Evolutionary conservation across 2,797 vertebrate genomes (phyloP).

Genomic region (Neosilurus hyrtlii): DNA sequence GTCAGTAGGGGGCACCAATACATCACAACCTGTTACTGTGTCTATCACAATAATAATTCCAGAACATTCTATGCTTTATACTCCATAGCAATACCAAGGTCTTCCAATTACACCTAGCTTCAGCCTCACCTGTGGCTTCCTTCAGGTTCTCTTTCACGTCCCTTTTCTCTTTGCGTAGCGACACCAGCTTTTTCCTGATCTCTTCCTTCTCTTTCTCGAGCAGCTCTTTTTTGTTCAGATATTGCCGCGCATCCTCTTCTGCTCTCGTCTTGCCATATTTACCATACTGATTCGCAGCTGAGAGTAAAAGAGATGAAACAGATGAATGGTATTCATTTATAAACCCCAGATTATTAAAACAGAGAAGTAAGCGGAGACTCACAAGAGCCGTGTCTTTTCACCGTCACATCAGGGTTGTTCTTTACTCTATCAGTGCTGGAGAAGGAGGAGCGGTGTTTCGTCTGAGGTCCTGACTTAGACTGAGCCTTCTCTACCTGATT

Average conservation of each 20-base stretch:
- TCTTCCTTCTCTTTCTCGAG: slow-evolving; percentile 88
- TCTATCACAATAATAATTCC: too few species aligned
- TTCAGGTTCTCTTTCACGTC: slow-evolving; percentile 83
- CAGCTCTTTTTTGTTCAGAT: slow-evolving; percentile 87
- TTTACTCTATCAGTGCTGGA: slow-evolving; percentile 87
- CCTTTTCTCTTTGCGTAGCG: slow-evolving; percentile 83
- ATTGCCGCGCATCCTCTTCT: slow-evolving; percentile 89
- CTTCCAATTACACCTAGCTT: background rate
- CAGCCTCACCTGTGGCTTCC: slow-evolving; percentile 73
- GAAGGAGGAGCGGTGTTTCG: slow-evolving; percentile 89
- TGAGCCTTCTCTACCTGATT: slow-evolving; percentile 70
- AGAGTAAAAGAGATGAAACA: background rate
- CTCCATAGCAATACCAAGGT: too few species aligned
- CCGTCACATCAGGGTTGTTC: slow-evolving; percentile 80
- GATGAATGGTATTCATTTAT: background rate
- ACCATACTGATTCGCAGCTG: slow-evolving; percentile 88
- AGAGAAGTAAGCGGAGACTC: slow-evolving; percentile 52
- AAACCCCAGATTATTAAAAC: background rate
- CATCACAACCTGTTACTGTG: background rate
- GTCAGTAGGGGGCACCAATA: slow-evolving; percentile 37
- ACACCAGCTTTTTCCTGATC: slow-evolving; percentile 77
- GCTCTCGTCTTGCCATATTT: slow-evolving; percentile 95
- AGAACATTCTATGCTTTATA: too few species aligned
- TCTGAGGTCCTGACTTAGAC: slow-evolving; percentile 69
- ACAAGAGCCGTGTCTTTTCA: slow-evolving; percentile 93